These are phyloP conservation scores for Ptiloglossa arizonensis DNA, from an alignment of 1,140 invertebrate genomes.

Conservation along the genomic window DNA sequence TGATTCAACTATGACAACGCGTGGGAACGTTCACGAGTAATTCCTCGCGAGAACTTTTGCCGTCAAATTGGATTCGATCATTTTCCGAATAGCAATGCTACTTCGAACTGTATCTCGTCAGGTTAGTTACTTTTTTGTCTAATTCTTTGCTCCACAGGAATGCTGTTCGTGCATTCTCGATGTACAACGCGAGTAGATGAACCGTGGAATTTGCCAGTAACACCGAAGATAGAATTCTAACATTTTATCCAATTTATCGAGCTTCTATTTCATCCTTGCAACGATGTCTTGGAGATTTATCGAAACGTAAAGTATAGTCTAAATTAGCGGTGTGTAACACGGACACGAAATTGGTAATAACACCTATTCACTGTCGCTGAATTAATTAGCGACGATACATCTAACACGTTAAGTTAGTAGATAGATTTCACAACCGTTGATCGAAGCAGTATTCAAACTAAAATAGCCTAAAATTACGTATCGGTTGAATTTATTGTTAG, in stretches of 20 bases:
- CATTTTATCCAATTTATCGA: background rate
- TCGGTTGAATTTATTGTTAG: background rate
- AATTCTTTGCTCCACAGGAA: no score
- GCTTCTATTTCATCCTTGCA: background rate
- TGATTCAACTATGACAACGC: no score
- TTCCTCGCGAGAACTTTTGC: no score
- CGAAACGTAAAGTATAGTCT: background rate
- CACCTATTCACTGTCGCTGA: background rate
- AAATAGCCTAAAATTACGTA: background rate
- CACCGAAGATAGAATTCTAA: no score
- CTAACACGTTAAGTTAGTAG: background rate
- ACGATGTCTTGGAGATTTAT: background rate
- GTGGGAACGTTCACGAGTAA: no score
- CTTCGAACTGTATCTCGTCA: no score
- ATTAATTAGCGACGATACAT: no score
- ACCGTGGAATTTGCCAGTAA: background rate
- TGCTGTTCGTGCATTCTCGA: no score
- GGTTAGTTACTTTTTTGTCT: no score
- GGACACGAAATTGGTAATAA: background rate
- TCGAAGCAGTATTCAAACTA: background rate
- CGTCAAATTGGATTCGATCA: no score
- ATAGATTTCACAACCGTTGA: background rate
- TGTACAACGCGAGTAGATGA: background rate
- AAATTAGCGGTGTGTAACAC: background rate
- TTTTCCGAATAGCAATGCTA: no score